Base-by-base conservation (phyloP, 2,888 invertebrate species). In the Nomada hirtipes region DNA sequence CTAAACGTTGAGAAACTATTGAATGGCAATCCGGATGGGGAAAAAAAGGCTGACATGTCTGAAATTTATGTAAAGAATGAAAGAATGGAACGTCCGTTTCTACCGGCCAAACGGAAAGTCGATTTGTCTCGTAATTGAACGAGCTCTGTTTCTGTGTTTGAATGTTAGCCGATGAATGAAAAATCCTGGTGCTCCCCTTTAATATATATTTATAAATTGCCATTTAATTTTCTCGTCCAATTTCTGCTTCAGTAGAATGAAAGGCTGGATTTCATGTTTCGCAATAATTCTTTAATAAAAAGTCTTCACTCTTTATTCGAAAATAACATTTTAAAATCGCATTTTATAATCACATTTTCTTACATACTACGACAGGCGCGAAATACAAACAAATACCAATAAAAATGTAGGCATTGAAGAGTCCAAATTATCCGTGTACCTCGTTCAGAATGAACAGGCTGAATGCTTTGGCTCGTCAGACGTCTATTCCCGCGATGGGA, bases 401-500 rank as follows among this genome's bases (percentile, higher is more conserved):
- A 29, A 72, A 72, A 72, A 60, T 77, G 64, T 55, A 44, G 55
- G 71, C 65, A 60, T 60, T 26, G 23, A 36, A 18, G 13, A 18
- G 36, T 29, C 20, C 26, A 42, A 79, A 75, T 75, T 42, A 57
- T 9, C 63, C 42, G 2, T 50, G 61, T 26, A 55, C n/a, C 61
- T 18, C 20, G 47, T 7, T 15, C 20, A 78, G 36, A 78, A 60
- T 42, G 65, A 60, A 55, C 53, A 60, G 44, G n/a, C 52, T 18
- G 20, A 29, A 65, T 65, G 29, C 65, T 18, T 29, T 20, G 68
- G 18, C 63, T 55, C 61, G 23, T 47, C 57, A 61, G 64, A 47
- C 79, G 23, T 71, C 67, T 57, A 71, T 71, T 75, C 67, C 47
- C 74, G 20, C 53, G 67, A 77, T 69, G 72, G 63, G 53, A 70